These are phyloP conservation scores for Cetoscarus ocellatus DNA, from an alignment of 2,797 vertebrate species.

Conservation along the genomic window DNA sequence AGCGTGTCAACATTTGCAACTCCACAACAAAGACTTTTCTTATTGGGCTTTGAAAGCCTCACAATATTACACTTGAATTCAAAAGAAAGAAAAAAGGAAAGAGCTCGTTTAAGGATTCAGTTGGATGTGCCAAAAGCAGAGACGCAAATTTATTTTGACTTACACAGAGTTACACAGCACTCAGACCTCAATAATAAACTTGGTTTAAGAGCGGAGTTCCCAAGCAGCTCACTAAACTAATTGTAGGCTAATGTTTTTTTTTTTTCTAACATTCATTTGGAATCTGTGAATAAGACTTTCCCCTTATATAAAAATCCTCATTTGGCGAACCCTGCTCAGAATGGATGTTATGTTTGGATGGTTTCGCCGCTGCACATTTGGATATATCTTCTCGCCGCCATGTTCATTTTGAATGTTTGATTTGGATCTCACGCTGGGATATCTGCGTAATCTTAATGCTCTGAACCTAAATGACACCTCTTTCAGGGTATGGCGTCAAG, in stretches of 20 bases:
- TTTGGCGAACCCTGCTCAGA: constrained; percentile 59
- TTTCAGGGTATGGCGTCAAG: constrained; percentile 26
- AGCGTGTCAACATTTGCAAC: constrained; percentile 70
- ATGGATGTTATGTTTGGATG: constrained; percentile 79
- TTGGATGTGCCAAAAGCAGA: constrained; percentile 58
- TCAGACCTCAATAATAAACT: constrained; percentile 62
- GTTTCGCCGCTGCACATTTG: constrained; percentile 39
- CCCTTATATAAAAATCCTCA: constrained; percentile 67
- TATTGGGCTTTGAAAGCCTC: constrained; percentile 63
- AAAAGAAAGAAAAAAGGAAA: constrained; percentile 46
- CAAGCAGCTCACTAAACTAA: constrained; percentile 69
- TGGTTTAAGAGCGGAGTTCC: constrained; percentile 66
- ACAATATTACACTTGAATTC: constrained; percentile 63
- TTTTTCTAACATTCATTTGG: constrained; percentile 64
- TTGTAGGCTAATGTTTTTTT: constrained; percentile 63
- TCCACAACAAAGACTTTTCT: constrained; percentile 69
- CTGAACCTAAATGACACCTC: constrained; percentile 51
- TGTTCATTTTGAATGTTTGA: constrained; percentile 68
- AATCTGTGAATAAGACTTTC: constrained; percentile 76
- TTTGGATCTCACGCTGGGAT: constrained; percentile 71
- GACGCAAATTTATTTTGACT: constrained; percentile 69
- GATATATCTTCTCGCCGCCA: constrained; percentile 57
- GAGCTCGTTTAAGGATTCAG: constrained; percentile 44
- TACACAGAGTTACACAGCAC: constrained; percentile 54
- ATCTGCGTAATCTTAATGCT: constrained; percentile 70